Base-by-base conservation (phyloP, 2,113 vertebrate species). In the Saccopteryx leptura region DNA sequence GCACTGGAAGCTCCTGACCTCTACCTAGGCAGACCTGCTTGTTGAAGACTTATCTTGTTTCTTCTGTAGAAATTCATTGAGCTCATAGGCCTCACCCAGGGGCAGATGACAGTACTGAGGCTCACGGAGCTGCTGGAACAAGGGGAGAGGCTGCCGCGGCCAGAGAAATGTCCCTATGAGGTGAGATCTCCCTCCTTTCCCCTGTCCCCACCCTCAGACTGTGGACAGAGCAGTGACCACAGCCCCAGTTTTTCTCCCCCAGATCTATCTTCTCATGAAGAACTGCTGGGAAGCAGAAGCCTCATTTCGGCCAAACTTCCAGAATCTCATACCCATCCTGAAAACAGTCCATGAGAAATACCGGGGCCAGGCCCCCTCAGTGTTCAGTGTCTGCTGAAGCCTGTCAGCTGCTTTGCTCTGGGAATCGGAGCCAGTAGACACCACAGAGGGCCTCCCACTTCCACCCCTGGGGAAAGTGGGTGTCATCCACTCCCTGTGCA, bases 261-360 rank as follows among this genome's bases (percentile, higher is more conserved):
- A 99, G 98, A 72, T 99, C 72, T 99, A 98, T 83, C 87, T 95
- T 4, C 96, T 99, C 88, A 99, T 99, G 99, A 98, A 98, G 94
- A 98, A 98, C 93, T 99, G 99, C 94, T 99, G 99, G 99, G 98
- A 99, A 48, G 48, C 96, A 0, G 98, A 99, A 1, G 98, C 99
- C 9, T 95, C 96, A 6, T 95, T 98, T 48, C 99, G 99, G 2
- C 99, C 99, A 0, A 88, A 98, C 0, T 99, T 99, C 95, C 83
- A 82, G 50, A 98, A 98, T 69, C 98, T 99, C 9, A 94, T 98
- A 13, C 98, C 99, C 4, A 91, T 97, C 84, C 98, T 99, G 58
- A 98, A 97, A 82, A 96, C 94, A 0, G 97, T 90, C 81, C 98
- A 97, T 0, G 97, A 98, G 13, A 98, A 98, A 0, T 98, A 98